Evolutionary conservation across 2,797 vertebrate species (phyloP).

Genomic region (Cuculus canorus): DNA sequence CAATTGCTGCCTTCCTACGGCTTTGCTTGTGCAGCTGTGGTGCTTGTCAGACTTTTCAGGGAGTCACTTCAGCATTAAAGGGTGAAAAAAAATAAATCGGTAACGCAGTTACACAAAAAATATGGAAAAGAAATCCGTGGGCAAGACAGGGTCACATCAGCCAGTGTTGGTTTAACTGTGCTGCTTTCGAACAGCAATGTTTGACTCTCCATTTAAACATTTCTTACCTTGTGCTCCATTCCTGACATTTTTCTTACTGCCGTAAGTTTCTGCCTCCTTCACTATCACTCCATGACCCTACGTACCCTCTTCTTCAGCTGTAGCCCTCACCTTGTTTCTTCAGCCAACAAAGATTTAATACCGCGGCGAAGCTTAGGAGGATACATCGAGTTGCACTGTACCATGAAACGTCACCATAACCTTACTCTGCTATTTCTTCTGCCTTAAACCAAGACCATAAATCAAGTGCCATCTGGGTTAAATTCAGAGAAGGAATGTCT

Average conservation of each 20-base stretch:
- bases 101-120: background rate
- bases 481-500: background rate
- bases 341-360: background rate
- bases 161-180: background rate
- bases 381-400: rapidly evolving
- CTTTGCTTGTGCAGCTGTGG: background rate
- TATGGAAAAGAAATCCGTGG: background rate
- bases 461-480: background rate
- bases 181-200: background rate
- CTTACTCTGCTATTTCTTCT: background rate
- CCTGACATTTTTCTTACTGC: background rate
- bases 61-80: background rate
- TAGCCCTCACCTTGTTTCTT: background rate
- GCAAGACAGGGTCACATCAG: background rate
- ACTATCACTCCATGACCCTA: background rate
- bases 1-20: background rate
- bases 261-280: background rate
- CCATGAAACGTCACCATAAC: background rate
- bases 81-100: background rate
- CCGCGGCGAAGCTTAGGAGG: background rate
- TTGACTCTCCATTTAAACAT: background rate
- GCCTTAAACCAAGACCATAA: background rate
- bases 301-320: background rate
- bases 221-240: background rate
- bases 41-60: background rate